These are phyloP conservation scores for Microdon myrmicae DNA, from an alignment of 2,888 invertebrate genomes.

Conservation along the genomic window DNA sequence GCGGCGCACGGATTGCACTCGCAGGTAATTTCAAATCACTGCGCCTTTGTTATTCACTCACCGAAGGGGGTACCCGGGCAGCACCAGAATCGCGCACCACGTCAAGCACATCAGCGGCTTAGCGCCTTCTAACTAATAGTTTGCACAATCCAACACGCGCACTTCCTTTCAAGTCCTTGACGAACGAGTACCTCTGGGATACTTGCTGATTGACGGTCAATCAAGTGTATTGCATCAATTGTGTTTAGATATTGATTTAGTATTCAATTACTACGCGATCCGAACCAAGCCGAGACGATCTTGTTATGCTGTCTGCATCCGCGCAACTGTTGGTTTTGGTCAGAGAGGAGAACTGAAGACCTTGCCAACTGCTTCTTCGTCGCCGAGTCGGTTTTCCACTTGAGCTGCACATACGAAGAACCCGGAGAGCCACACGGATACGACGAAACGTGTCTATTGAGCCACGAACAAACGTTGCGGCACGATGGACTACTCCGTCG, in stretches of 20 bases:
- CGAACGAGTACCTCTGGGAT: too few species aligned
- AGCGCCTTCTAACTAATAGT: too few species aligned
- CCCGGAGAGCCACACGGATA: not conserved
- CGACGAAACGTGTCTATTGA: conserved; percentile 22
- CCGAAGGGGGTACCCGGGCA: conserved; percentile 31
- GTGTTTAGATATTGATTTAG: too few species aligned
- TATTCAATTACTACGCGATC: conserved; percentile 23
- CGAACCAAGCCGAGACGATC: conserved; percentile 39
- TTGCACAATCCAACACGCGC: too few species aligned
- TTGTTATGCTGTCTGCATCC: conserved; percentile 48
- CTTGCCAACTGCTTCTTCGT: conserved; percentile 11
- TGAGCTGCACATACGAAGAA: too few species aligned
- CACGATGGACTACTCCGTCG: conserved; percentile 9
- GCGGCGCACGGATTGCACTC: conserved; percentile 31
- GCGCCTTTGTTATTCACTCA: conserved; percentile 45
- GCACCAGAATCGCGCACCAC: conserved; percentile 24
- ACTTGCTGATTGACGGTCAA: too few species aligned
- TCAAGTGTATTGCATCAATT: too few species aligned
- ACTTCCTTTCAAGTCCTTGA: too few species aligned
- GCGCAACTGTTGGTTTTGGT: conserved; percentile 49
- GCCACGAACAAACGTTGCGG: conserved; percentile 25
- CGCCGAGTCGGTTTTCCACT: too few species aligned
- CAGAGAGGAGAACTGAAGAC: conserved; percentile 46
- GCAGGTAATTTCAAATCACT: conserved; percentile 44
- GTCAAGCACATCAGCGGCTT: too few species aligned